phyloP scores from a whole-genome alignment of 2,797 vertebrate species.

The Coregonus ussuriensis region DNA sequence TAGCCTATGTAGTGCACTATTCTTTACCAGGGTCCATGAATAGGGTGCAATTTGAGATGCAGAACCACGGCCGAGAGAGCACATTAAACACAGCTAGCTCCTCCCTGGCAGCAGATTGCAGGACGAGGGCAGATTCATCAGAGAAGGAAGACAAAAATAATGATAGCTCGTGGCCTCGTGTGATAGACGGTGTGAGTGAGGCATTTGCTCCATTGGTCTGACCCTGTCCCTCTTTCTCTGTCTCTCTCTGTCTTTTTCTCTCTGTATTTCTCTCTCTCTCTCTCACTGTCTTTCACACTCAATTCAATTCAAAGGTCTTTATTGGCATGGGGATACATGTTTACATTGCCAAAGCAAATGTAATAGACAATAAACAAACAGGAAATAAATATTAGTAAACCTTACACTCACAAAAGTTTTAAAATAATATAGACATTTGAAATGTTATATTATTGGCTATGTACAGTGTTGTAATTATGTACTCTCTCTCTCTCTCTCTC shows the following conservation, averaged over 20 bases:
- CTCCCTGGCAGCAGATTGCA: constrained; percentile 38
- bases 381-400: too few species aligned
- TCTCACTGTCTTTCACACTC: too few species aligned
- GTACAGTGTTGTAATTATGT: too few species aligned
- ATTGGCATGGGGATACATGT: too few species aligned
- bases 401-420: too few species aligned
- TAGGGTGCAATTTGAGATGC: not conserved
- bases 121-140: constrained; percentile 70
- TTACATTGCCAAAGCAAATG: too few species aligned
- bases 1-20: not conserved
- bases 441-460: too few species aligned
- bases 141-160: constrained; percentile 74
- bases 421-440: too few species aligned
- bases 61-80: constrained; percentile 66
- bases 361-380: too few species aligned
- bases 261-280: too few species aligned
- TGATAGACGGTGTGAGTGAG: constrained; percentile 32
- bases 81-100: constrained; percentile 78
- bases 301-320: too few species aligned
- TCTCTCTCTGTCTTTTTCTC: not conserved
- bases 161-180: constrained; percentile 77
- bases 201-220: constrained; percentile 56
- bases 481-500: not conserved
- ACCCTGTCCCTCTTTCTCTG: constrained; percentile 47
- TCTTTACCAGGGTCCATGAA: not conserved